Evolutionary conservation across 2,888 invertebrate species (phyloP).

Genomic region (Drosophila melanosoma): DNA sequence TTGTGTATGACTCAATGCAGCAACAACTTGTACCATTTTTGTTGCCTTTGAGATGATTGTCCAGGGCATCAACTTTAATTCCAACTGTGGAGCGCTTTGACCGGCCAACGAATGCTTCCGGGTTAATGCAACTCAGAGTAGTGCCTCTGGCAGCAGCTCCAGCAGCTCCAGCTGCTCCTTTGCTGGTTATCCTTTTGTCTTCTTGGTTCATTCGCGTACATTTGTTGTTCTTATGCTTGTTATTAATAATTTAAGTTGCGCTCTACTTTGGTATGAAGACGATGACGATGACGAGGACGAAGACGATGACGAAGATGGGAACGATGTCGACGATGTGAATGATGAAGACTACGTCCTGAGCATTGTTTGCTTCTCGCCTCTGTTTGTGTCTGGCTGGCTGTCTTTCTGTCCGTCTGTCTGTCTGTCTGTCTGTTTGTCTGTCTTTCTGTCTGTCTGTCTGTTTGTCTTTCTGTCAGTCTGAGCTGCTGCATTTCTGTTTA

Average conservation of each 20-base stretch:
- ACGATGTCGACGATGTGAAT: constrained; percentile 14
- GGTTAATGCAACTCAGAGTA: constrained; percentile 28
- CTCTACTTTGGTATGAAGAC: constrained; percentile 58
- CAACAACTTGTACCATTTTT: not conserved
- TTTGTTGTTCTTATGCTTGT: constrained; percentile 77
- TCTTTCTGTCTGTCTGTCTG: constrained; percentile 26
- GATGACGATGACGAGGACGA: constrained; percentile 42
- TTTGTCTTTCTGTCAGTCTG: constrained; percentile 27
- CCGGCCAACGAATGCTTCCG: constrained; percentile 51
- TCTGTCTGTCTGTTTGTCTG: constrained; percentile 10
- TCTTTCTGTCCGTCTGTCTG: constrained; percentile 9
- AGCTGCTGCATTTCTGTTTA: constrained; percentile 31
- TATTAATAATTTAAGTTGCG: constrained; percentile 80
- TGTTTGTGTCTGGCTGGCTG: constrained; percentile 27
- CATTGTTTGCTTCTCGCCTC: constrained; percentile 49
- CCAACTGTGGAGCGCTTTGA: constrained; percentile 55
- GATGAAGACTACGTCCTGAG: constrained; percentile 23
- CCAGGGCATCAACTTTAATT: constrained; percentile 63
- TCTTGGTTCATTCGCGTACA: constrained; percentile 65
- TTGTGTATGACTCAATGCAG: constrained; percentile 7
- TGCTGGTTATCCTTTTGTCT: constrained; percentile 53
- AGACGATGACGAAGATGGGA: constrained; percentile 37
- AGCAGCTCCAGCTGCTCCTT: constrained; percentile 50
- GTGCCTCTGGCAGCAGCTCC: constrained; percentile 37
- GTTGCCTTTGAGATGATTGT: constrained; percentile 35